Evolutionary conservation across 2,113 vertebrate genomes (phyloP).

Genomic region (Nymphicus hollandicus): DNA sequence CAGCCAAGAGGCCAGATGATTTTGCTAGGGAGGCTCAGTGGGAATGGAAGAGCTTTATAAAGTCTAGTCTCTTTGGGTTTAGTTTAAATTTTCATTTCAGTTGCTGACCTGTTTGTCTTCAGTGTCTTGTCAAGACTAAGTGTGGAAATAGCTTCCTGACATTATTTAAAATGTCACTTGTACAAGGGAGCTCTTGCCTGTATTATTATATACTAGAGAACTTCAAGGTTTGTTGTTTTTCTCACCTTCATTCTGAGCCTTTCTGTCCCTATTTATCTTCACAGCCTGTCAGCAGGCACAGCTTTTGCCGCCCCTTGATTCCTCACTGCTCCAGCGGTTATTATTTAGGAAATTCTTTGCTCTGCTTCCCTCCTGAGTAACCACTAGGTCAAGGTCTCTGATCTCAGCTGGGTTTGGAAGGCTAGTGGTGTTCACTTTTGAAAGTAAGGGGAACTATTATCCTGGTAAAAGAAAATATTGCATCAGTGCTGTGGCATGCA

Average conservation of each 20-base stretch:
- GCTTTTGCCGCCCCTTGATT: background rate
- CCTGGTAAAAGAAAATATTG: background rate
- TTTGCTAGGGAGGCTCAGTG: background rate
- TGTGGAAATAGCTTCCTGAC: background rate
- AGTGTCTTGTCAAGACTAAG: background rate
- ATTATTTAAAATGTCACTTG: background rate
- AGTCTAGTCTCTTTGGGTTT: background rate
- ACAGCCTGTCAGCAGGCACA: background rate
- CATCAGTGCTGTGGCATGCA: background rate
- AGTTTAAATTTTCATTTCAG: background rate
- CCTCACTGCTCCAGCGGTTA: background rate
- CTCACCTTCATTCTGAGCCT: background rate
- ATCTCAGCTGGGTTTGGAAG: background rate
- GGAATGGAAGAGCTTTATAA: background rate
- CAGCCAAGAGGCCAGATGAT: background rate
- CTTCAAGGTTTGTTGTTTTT: background rate
- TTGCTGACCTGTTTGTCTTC: background rate
- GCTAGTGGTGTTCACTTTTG: background rate
- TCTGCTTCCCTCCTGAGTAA: background rate
- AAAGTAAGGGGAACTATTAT: background rate
- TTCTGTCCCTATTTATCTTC: constrained; percentile 2
- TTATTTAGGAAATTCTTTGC: background rate
- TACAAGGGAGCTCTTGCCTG: background rate
- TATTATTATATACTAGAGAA: background rate
- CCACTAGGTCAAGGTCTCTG: background rate